Evolutionary conservation across 2,113 vertebrate species (phyloP).

Genomic region (Coracopsis vasa): DNA sequence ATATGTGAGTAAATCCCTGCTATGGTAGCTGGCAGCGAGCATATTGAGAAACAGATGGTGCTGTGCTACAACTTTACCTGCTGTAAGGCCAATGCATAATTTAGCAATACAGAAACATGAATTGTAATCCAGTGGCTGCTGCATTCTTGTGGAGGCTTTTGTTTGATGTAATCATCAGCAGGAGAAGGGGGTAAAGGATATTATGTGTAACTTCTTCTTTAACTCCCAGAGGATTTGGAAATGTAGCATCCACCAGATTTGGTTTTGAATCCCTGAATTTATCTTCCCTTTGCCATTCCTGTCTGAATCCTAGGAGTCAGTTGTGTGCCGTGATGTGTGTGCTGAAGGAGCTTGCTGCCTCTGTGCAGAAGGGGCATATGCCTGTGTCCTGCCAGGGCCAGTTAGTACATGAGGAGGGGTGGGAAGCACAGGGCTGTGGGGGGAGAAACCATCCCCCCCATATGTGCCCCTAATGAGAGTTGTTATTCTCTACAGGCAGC

Average conservation of each 20-base stretch:
- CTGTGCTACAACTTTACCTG: background rate
- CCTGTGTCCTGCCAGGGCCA: background rate
- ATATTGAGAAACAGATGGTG: constrained; percentile 52
- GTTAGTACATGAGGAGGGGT: background rate
- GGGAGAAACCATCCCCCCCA: background rate
- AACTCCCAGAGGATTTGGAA: background rate
- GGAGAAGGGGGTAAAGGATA: background rate
- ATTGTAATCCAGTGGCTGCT: background rate
- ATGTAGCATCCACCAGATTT: background rate
- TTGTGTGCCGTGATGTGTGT: background rate
- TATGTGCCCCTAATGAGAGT: background rate
- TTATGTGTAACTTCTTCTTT: background rate
- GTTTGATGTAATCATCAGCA: background rate
- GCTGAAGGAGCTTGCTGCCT: background rate
- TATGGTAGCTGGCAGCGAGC: background rate
- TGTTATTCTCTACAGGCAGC: background rate
- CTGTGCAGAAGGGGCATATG: background rate
- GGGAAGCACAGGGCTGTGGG: background rate
- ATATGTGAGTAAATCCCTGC: background rate
- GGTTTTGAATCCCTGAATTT: background rate
- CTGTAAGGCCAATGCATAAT: background rate
- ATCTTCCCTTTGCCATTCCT: background rate
- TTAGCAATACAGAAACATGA: background rate
- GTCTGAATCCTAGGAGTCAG: background rate
- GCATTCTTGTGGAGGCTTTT: background rate